phyloP scores from a whole-genome alignment of 2,888 invertebrate species.

The Nomada hirtipes region DNA sequence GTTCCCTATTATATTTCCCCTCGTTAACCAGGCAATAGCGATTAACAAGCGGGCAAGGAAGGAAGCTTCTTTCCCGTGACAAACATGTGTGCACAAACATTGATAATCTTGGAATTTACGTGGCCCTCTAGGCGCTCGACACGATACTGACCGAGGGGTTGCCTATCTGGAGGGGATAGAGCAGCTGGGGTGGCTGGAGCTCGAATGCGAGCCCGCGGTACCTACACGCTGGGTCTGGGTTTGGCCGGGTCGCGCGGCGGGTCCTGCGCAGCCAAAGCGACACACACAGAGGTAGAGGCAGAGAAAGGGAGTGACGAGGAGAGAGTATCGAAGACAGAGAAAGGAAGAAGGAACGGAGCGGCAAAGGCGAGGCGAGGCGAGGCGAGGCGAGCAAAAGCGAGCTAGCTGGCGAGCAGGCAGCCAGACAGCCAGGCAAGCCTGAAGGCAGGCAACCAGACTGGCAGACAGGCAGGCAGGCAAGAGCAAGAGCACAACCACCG shows the following conservation, averaged over 20 bases:
- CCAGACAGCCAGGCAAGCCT: constrained; percentile 16
- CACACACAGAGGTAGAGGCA: constrained; percentile 18
- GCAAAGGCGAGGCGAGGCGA: constrained; percentile 34
- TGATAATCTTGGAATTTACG: background rate
- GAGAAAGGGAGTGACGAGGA: constrained; percentile 1
- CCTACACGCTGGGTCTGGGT: constrained; percentile 77
- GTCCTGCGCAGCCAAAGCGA: constrained; percentile 71
- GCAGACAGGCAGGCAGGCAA: constrained; percentile 46
- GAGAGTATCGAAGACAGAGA: constrained; percentile 31
- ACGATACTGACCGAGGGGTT: constrained; percentile 63
- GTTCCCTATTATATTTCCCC: too few relatives aligned
- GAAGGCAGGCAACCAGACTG: constrained; percentile 39
- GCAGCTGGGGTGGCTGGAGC: constrained; percentile 76
- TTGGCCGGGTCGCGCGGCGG: constrained; percentile 78
- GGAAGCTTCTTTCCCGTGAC: background rate
- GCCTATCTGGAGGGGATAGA: constrained; percentile 62
- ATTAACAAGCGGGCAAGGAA: background rate
- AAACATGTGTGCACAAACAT: background rate
- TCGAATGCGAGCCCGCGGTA: constrained; percentile 75
- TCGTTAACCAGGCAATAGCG: too few relatives aligned
- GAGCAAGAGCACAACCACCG: constrained; percentile 60
- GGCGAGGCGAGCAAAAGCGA: constrained; percentile 35
- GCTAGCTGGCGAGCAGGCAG: constrained; percentile 38
- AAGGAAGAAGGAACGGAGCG: constrained; percentile 30
- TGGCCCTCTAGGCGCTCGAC: constrained; percentile 29